Conservation (phyloP, 2,797 vertebrate genomes). For the Knipowitschia caucasica region DNA sequence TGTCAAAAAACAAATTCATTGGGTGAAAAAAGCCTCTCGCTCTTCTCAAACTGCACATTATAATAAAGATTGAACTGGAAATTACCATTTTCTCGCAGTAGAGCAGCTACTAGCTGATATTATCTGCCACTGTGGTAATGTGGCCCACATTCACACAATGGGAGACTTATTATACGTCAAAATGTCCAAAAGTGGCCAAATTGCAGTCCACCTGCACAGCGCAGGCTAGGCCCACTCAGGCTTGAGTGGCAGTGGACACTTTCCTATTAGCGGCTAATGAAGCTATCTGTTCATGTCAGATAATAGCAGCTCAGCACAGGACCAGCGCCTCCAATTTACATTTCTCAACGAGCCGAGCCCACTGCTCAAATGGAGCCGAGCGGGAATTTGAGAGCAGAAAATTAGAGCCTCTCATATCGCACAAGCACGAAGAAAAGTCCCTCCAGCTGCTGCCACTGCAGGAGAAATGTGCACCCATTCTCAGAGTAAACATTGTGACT, state of each 20-base stretch:
- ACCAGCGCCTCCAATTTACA: conserved; percentile 81
- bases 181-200: conserved; percentile 40
- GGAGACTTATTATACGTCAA: conserved; percentile 38
- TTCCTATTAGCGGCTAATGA: conserved; percentile 78
- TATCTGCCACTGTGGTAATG: conserved; percentile 23
- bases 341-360: conserved; percentile 79
- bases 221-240: conserved; percentile 47
- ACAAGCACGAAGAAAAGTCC: conserved; percentile 47
- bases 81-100: conserved; percentile 23
- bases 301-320: conserved; percentile 77
- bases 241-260: conserved; percentile 65
- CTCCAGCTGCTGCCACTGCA: conserved; percentile 69
- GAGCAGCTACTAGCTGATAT: too few relatives aligned
- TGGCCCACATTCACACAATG: not conserved
- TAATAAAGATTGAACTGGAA: conserved; percentile 36
- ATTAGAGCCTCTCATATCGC: conserved; percentile 64
- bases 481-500: not conserved
- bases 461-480: conserved; percentile 47
- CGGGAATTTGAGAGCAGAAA: conserved; percentile 80
- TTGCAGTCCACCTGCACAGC: conserved; percentile 56
- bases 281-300: conserved; percentile 81
- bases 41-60: conserved; percentile 4
- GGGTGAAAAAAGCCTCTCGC: not conserved
- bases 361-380: conserved; percentile 78
- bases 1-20: conserved; percentile 2